Conservation (phyloP, 2,888 invertebrate species). For the Hydriomena furcata region DNA sequence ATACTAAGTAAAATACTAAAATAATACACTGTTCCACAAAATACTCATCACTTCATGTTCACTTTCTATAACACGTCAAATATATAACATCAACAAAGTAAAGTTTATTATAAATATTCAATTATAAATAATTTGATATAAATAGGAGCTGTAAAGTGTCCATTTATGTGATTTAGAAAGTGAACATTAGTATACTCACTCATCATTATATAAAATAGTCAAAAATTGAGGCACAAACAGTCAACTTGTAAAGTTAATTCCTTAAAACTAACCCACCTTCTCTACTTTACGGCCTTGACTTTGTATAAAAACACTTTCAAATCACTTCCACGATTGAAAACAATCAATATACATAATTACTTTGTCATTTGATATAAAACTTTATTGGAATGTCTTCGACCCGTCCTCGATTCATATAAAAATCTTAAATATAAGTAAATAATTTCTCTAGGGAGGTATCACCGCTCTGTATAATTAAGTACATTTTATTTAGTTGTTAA, state of each 20-base stretch:
- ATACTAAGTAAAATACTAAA: conserved; percentile 3
- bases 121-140: background rate
- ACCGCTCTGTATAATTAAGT: conserved; percentile 33
- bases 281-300: background rate
- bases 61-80: conserved; percentile 7
- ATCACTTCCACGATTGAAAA: conserved; percentile 21
- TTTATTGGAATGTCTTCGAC: conserved; percentile 31
- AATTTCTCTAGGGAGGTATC: conserved; percentile 36
- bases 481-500: conserved; percentile 28
- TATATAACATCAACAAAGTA: too few relatives aligned
- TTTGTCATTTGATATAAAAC: conserved; percentile 40
- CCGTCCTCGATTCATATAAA: conserved; percentile 25
- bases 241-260: conserved; percentile 25
- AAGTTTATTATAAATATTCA: too few relatives aligned
- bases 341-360: conserved; percentile 33
- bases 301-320: conserved; percentile 18
- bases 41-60: conserved; percentile 3
- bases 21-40: conserved; percentile 11
- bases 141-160: background rate
- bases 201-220: conserved; percentile 23
- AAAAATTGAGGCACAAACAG: conserved; percentile 36
- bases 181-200: conserved; percentile 6
- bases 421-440: conserved; percentile 35
- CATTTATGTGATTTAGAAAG: conserved; percentile 12
- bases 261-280: conserved; percentile 12